Percentiles rank a stretch among this genome's conserved stretches.
These are phyloP conservation scores for Drosophila melanica DNA, from an alignment of 1,140 invertebrate genomes.

Conservation along the genomic window DNA sequence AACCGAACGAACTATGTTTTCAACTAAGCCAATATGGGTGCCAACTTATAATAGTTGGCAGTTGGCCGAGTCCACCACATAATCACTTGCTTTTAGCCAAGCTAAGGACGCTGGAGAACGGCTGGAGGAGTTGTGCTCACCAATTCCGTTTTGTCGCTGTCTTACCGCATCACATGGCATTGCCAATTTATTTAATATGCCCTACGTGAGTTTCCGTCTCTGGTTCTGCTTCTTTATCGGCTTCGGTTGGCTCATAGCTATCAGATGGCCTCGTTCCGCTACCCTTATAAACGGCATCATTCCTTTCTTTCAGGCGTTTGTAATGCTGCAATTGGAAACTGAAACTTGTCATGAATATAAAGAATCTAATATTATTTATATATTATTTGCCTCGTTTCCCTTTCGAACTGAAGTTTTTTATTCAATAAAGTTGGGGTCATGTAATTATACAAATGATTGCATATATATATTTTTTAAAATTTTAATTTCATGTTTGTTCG, in stretches of 20 bases:
- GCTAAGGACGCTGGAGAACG: neutral
- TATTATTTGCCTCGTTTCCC: too few relatives aligned
- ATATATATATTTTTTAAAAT: too few relatives aligned
- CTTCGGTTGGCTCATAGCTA: slow-evolving; percentile 1
- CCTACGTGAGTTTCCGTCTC: slow-evolving; percentile 70
- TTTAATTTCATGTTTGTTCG: too few relatives aligned
- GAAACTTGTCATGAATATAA: too few relatives aligned
- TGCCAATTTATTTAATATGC: slow-evolving; percentile 83
- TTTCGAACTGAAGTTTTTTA: too few relatives aligned
- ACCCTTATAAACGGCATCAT: neutral
- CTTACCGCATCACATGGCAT: slow-evolving; percentile 66
- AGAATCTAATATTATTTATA: too few relatives aligned
- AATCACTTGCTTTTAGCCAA: slow-evolving; percentile 14
- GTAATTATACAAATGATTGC: too few relatives aligned
- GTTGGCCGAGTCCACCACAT: neutral
- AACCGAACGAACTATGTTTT: too few relatives aligned
- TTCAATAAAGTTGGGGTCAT: too few relatives aligned
- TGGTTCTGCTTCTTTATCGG: slow-evolving; percentile 25
- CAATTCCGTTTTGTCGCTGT: slow-evolving; percentile 13
- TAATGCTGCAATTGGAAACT: too few relatives aligned
- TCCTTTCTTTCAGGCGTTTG: neutral
- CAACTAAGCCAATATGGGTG: neutral
- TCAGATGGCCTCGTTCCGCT: slow-evolving; percentile 4
- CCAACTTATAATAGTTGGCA: slow-evolving; percentile 8
- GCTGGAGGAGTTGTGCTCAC: neutral